A percentile compares a stretch with the other conserved stretches of the same genome.
Evolutionary conservation across 2,113 vertebrate species (phyloP).

Genomic region (Gasterosteus aculeatus): DNA sequence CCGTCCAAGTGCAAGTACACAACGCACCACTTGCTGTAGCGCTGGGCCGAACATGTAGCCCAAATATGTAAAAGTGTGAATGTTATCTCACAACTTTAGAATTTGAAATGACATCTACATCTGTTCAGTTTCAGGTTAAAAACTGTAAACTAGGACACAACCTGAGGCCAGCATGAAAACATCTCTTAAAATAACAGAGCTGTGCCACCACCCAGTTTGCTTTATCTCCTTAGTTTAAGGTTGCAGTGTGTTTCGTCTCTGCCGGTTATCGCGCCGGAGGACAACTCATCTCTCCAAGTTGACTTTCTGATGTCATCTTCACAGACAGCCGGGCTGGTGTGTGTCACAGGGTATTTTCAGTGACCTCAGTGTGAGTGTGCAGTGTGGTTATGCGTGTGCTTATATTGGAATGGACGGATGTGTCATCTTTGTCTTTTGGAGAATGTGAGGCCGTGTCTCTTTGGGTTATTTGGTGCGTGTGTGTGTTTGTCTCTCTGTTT

Average conservation of each 20-base stretch:
- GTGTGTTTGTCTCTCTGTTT: background rate
- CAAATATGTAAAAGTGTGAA: background rate
- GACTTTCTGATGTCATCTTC: conserved; percentile 71
- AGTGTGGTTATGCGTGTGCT: conserved; percentile 45
- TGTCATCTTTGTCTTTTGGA: conserved; percentile 63
- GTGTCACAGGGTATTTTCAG: conserved; percentile 77
- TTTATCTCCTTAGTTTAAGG: conserved; percentile 12
- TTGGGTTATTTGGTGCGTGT: conserved; percentile 21
- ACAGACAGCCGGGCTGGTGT: conserved; percentile 61
- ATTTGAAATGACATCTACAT: background rate
- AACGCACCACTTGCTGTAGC: background rate
- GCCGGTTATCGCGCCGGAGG: conserved; percentile 29
- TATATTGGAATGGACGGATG: conserved; percentile 54
- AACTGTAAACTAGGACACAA: background rate
- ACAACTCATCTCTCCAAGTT: conserved; percentile 73
- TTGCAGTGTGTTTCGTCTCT: background rate
- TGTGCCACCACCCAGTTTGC: background rate
- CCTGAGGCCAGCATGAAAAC: background rate
- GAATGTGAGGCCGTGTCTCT: conserved; percentile 54
- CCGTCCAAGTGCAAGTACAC: conserved; percentile 26
- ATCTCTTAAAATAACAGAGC: background rate
- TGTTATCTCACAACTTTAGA: conserved; percentile 6
- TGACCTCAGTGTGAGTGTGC: conserved; percentile 69
- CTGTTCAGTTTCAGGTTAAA: background rate
- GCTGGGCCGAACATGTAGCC: background rate